Evolutionary conservation across 53 echinoderm and acorn worm species (phyloP), one percentile per base, ranked within the genome.

Genomic region (Paracentrotus lividus): DNA sequence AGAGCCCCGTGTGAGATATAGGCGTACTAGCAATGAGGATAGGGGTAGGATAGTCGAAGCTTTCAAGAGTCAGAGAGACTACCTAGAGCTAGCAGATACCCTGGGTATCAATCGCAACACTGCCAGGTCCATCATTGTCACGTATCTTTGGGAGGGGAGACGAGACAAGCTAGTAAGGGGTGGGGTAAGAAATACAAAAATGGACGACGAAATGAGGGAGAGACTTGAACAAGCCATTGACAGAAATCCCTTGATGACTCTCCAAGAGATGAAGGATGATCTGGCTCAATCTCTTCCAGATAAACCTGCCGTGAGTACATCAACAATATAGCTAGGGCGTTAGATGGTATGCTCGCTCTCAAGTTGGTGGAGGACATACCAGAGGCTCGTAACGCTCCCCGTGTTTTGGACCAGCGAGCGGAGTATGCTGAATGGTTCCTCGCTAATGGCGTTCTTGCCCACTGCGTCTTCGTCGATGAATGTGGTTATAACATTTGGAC

Each of bases 141-240:
- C 55, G 2, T 55, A 7, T 12, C 55, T 55, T 2, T 1, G 16
- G 78, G 66, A 53, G 38, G 90, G 93, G 10, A 58, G 90, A 23
- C 77, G 49, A n/a, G 33, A 95, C 21, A 95, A 93, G 45, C 84
- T 93, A 40, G 90, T 93, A 9, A 93, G 89, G 78, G 93, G 93
- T 4, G 90, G 95, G 12, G 85, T 54, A 5, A 53, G 42, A 33
- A 88, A 95, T 60, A 13, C 36, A 10, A 91, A 95, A 44, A 84
- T 95, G 77, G 93, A 95, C 61, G 86, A 93, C 29, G 93, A 93
- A 24, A 90, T 93, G 93, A 90, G 59, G 42, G 69, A 27, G 27
- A 54, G 85, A 58, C 67, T 94, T 53, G 64, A 94, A 78, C 15
- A 54, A 38, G 59, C 61, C 29, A 47, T 94, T 58, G 90, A 77